phyloP scores from a whole-genome alignment of 1,140 invertebrate species.

The Anastrepha ludens region DNA sequence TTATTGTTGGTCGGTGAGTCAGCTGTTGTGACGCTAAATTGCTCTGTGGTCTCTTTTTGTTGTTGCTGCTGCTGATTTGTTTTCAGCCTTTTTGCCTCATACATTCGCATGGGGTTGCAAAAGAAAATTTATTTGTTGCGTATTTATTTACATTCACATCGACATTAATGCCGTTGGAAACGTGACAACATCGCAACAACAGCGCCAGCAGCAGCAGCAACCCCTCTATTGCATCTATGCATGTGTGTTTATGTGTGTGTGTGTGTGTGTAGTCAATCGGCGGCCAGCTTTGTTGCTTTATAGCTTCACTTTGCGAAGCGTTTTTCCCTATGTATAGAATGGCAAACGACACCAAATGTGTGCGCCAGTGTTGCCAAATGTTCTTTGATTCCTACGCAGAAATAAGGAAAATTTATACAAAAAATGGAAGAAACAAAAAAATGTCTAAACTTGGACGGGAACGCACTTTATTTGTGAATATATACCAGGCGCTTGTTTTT shows the following conservation, averaged over 20 bases:
- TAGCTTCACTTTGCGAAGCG: neutral
- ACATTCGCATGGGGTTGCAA: constrained; percentile 20
- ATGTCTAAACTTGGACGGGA: no score
- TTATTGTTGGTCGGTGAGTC: neutral
- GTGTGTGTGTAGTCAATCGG: neutral
- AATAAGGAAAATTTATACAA: neutral
- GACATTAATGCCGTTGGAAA: constrained; percentile 29
- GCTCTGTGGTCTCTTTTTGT: neutral
- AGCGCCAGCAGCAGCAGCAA: neutral
- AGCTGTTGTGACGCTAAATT: neutral
- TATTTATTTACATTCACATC: constrained; percentile 48
- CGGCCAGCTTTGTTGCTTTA: constrained; percentile 11
- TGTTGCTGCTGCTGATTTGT: neutral
- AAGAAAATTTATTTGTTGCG: constrained; percentile 50
- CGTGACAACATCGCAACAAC: neutral
- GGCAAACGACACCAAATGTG: neutral
- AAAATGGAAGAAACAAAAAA: no score
- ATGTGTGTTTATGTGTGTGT: neutral
- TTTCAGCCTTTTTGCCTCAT: neutral
- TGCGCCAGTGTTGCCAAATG: constrained; percentile 23
- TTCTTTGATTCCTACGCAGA: neutral
- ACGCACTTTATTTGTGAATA: no score
- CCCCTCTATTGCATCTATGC: neutral
- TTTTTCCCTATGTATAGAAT: neutral
- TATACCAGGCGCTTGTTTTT: no score